phyloP scores from a whole-genome alignment of 2,113 vertebrate species.

The Calidris pygmaea region DNA sequence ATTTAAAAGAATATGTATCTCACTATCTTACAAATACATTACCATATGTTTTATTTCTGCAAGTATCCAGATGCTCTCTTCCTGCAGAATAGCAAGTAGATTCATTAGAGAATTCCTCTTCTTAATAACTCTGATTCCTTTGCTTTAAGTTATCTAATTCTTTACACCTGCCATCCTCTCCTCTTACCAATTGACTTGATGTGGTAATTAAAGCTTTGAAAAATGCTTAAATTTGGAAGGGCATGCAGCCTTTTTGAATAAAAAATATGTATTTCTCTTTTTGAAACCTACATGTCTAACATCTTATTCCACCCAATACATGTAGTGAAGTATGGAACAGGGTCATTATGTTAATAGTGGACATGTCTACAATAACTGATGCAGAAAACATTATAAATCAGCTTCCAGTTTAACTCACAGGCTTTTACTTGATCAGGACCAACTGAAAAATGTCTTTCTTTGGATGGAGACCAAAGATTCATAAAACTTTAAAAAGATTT shows the following conservation, averaged over 20 bases:
- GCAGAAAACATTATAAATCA: neutral
- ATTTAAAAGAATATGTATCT: constrained; percentile 34
- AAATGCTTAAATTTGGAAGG: neutral
- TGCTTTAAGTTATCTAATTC: neutral
- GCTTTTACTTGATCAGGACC: neutral
- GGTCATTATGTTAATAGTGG: neutral
- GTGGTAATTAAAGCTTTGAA: neutral
- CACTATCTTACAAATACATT: neutral
- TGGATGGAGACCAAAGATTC: neutral
- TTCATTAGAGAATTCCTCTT: neutral
- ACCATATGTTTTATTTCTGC: constrained; percentile 43
- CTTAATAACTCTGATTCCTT: neutral
- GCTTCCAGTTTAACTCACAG: neutral
- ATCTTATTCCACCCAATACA: neutral
- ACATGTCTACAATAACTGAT: neutral
- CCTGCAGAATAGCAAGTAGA: neutral
- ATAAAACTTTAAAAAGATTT: neutral
- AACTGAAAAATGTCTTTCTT: neutral
- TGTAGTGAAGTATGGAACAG: neutral
- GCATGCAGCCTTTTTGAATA: neutral
- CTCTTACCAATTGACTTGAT: neutral
- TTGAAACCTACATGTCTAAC: neutral
- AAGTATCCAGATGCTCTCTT: constrained; percentile 34
- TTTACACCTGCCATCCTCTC: neutral
- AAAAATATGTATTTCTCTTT: neutral